phyloP scores from a whole-genome alignment of 1,140 invertebrate genomes.

The Pogonomyrmex californicus region DNA sequence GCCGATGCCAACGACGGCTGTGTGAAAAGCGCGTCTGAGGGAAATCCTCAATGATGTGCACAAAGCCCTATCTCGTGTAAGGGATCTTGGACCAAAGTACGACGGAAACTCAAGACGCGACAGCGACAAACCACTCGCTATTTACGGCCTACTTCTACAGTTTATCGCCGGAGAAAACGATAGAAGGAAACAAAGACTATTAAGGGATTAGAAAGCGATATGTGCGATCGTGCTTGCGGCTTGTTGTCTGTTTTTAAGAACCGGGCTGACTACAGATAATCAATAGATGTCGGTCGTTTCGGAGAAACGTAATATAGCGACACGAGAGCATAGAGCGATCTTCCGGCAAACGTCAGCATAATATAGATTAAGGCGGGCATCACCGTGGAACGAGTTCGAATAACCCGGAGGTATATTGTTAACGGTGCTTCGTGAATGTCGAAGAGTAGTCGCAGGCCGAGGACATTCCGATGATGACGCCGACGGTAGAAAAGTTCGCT shows the following conservation, averaged over 20 bases:
- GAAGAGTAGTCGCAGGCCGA: slow-evolving; percentile 23
- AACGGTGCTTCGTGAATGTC: slow-evolving; percentile 41
- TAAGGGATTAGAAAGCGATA: slow-evolving; percentile 1
- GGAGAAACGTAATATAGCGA: not conserved
- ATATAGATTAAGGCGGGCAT: slow-evolving; percentile 40
- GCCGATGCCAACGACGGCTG: slow-evolving; percentile 41
- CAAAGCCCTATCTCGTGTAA: slow-evolving; percentile 60
- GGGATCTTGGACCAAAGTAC: slow-evolving; percentile 52
- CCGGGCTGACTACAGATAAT: not conserved
- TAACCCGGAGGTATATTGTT: slow-evolving; percentile 14
- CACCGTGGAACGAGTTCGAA: not conserved
- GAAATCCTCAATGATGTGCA: slow-evolving; percentile 71
- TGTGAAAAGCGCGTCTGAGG: slow-evolving; percentile 42
- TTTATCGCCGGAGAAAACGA: slow-evolving; percentile 37
- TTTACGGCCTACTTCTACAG: slow-evolving; percentile 52
- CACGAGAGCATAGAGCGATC: not conserved
- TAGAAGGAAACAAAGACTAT: not conserved
- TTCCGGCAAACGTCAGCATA: slow-evolving; percentile 34
- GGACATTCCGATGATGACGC: slow-evolving; percentile 54
- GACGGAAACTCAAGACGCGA: slow-evolving; percentile 51
- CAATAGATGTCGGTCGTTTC: not conserved
- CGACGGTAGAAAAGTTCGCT: slow-evolving; percentile 47
- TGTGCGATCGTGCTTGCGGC: not conserved
- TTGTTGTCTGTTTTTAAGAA: not conserved
- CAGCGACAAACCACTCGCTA: slow-evolving; percentile 66